Evolutionary conservation across 1,140 invertebrate species (phyloP).

Genomic region (Pogonomyrmex barbatus): DNA sequence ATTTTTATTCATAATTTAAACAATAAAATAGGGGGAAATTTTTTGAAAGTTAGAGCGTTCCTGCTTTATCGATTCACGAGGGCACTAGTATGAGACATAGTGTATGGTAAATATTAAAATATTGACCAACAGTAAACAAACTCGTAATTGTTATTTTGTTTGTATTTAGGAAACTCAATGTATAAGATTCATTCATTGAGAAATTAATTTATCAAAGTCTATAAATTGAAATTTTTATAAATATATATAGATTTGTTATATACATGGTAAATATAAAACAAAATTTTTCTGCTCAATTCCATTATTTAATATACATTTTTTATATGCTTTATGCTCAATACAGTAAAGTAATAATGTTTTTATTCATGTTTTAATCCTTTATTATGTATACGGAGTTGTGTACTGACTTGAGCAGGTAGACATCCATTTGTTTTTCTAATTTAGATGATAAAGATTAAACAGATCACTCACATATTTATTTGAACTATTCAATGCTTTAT

Average conservation of each 20-base stretch:
- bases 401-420: too few species aligned
- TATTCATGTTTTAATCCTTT: too few species aligned
- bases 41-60: not conserved
- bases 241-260: not conserved
- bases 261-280: not conserved
- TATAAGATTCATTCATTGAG: constrained; percentile 9
- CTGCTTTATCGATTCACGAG: constrained; percentile 23
- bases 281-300: not conserved
- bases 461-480: too few species aligned
- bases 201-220: not conserved
- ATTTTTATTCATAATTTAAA: not conserved
- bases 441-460: too few species aligned
- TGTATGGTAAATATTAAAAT: not conserved
- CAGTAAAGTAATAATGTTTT: not conserved
- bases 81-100: not conserved
- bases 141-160: not conserved
- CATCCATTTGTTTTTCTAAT: too few species aligned
- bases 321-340: not conserved
- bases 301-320: not conserved
- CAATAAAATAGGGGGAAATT: not conserved
- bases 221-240: not conserved
- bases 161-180: not conserved
- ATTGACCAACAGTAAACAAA: not conserved
- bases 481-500: too few species aligned
- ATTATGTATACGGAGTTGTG: too few species aligned